Conservation (phyloP, 1,140 invertebrate species). For the Heterodera schachtii region DNA sequence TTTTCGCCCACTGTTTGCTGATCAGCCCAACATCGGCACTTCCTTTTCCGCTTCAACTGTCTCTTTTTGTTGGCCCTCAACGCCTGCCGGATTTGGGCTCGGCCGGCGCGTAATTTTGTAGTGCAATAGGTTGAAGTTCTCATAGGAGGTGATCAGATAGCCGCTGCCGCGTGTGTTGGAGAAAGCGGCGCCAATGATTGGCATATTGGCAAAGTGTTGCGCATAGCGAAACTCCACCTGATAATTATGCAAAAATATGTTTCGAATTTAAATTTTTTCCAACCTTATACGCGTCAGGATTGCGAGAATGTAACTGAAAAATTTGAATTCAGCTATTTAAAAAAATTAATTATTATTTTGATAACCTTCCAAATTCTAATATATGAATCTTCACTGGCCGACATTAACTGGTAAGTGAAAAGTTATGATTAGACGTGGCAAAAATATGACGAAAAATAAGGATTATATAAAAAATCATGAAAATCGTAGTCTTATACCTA, state of each 20-base stretch:
- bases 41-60: neutral
- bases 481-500: no score
- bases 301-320: conserved; percentile 48
- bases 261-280: conserved; percentile 11
- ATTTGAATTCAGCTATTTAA: neutral
- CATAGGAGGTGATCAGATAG: conserved; percentile 44
- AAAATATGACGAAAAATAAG: no score
- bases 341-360: neutral
- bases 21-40: neutral
- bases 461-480: no score
- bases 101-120: conserved; percentile 25
- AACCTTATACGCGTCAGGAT: conserved; percentile 54
- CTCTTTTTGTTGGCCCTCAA: neutral
- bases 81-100: conserved; percentile 1
- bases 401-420: conserved; percentile 36
- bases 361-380: conserved; percentile 51
- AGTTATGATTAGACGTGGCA: neutral
- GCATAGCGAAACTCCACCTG: conserved; percentile 54
- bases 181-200: conserved; percentile 53
- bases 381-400: conserved; percentile 54
- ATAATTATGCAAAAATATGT: conserved; percentile 23
- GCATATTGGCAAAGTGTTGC: conserved; percentile 41
- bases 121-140: conserved; percentile 38
- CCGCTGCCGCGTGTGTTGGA: conserved; percentile 53
- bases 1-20: neutral